Percentiles rank a stretch among this genome's conserved stretches.
These are phyloP conservation scores for Electrona antarctica DNA, from an alignment of 2,113 vertebrate genomes.

Conservation along the genomic window DNA sequence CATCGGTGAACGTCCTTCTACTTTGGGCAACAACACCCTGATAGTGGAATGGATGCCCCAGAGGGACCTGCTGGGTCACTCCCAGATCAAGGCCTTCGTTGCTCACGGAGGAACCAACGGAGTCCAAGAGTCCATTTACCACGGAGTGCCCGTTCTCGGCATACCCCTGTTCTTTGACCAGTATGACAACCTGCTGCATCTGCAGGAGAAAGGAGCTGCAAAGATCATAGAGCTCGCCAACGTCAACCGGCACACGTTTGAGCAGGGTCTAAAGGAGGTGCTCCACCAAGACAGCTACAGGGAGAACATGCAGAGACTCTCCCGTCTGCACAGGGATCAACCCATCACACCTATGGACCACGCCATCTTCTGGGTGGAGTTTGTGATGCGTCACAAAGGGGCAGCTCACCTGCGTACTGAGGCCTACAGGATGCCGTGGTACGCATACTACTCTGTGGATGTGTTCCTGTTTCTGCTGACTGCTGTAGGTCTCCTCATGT, in stretches of 20 bases:
- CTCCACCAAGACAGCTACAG: slow-evolving; percentile 57
- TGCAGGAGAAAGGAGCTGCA: slow-evolving; percentile 65
- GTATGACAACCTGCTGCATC: slow-evolving; percentile 72
- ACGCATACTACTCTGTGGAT: slow-evolving; percentile 68
- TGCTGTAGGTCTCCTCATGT: slow-evolving; percentile 6
- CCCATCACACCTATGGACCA: slow-evolving; percentile 59
- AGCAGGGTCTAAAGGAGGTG: slow-evolving; percentile 49
- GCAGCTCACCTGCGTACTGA: slow-evolving; percentile 66
- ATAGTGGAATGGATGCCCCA: slow-evolving; percentile 76
- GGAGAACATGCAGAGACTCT: slow-evolving; percentile 68
- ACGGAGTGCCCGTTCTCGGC: slow-evolving; percentile 72
- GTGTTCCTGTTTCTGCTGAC: slow-evolving; percentile 56
- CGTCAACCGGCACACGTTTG: slow-evolving; percentile 50
- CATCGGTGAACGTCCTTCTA: slow-evolving; percentile 62
- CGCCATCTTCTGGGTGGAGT: slow-evolving; percentile 74
- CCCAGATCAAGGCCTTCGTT: slow-evolving; percentile 71
- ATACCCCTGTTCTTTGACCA: slow-evolving; percentile 77
- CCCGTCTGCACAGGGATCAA: slow-evolving; percentile 70
- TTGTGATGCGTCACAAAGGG: slow-evolving; percentile 74
- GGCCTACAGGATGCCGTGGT: slow-evolving; percentile 73
- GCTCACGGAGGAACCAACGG: slow-evolving; percentile 78
- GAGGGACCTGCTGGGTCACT: slow-evolving; percentile 75
- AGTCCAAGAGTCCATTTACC: slow-evolving; percentile 74
- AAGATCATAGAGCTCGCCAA: slow-evolving; percentile 60
- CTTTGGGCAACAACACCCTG: slow-evolving; percentile 75